Conservation (phyloP, 2,113 vertebrate species). For the Turnix velox region DNA sequence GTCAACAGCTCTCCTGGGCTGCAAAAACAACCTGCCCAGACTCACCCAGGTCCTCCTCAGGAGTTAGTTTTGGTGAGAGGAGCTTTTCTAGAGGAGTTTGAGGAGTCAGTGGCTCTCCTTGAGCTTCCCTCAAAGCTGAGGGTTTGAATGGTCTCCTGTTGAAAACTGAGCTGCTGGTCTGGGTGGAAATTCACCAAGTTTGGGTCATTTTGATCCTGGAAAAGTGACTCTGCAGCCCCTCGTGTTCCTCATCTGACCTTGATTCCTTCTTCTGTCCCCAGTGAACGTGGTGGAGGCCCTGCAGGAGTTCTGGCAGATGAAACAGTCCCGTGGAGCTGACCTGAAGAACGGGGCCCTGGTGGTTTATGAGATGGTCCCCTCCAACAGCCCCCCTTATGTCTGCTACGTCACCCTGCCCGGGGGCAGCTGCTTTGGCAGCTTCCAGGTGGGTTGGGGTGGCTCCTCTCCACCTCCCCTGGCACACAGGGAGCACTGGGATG, state of each 20-base stretch:
- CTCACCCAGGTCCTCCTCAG: neutral
- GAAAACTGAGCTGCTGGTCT: neutral
- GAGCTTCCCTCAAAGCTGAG: neutral
- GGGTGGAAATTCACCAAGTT: accelerated
- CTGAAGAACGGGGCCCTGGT: slow-evolving; percentile 94
- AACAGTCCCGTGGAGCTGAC: slow-evolving; percentile 91
- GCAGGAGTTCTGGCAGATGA: slow-evolving; percentile 99
- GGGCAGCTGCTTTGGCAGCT: slow-evolving; percentile 98
- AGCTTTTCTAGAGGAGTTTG: neutral
- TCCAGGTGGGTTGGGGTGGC: slow-evolving; percentile 80
- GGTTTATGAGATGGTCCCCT: slow-evolving; percentile 98
- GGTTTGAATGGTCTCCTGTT: too few relatives aligned
- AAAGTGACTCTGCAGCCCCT: neutral
- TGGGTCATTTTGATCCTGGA: neutral
- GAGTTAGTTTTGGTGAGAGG: too few relatives aligned
- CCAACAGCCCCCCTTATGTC: slow-evolving; percentile 91
- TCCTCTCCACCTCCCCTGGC: neutral
- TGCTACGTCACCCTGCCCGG: slow-evolving; percentile 95
- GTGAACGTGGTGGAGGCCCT: slow-evolving; percentile 98
- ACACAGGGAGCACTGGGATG: neutral
- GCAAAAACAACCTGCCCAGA: neutral
- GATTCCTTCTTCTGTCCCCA: slow-evolving; percentile 6
- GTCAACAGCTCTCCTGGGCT: neutral
- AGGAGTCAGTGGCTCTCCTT: neutral
- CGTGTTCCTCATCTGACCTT: too few relatives aligned